Base-by-base conservation (phyloP, 2,888 invertebrate species). In the Coelopa pilipes region DNA sequence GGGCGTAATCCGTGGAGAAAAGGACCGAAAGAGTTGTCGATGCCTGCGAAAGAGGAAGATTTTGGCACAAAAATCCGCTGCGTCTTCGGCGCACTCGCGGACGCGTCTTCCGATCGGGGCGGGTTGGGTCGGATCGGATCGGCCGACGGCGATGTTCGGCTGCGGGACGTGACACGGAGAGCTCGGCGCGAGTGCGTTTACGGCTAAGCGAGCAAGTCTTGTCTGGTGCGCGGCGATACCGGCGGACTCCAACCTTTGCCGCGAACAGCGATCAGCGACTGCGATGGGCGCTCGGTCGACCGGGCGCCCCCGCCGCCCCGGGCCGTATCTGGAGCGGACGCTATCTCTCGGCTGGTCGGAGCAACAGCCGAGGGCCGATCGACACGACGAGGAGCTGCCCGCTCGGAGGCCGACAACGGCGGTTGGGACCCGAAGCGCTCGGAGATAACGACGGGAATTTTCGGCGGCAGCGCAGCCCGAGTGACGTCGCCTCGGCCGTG, bases 211-310 rank as follows among this genome's bases (percentile, higher is more conserved):
- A 72, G 49, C 19, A 63, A 65, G 65, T 49, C 65, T 53, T 69
- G 70, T 70, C 46, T 49, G 45, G 47, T 65, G 70, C 47, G 7
- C 17, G 46, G 49, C 60, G 67, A 59, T 72, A 72, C 65, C 72
- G 53, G 13, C 53, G 15, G 45, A 34, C 34, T 34, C 34, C 34
- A 34, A 34, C 34, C 34, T 34, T 4, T n/a, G n/a, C 49, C 17
- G 71, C 50, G 15, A 13, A 49, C 53, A n/a, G 47, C 21, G 19
- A 12, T 21, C 19, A 19, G 13, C 17, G 24, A 55, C 13, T n/a
- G 45, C 19, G 60, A 55, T n/a, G 46, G 19, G 24, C 45, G 7
- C 19, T 67, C 10, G 53, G 15, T 63, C 72, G 65, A 55, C 65
- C 72, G 72, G 65, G 46, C 72, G 55, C 34, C 34, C 34, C 19